These are phyloP conservation scores for Haliclona indistincta DNA, from an alignment of 37 sponge, comb jelly and placozoan genomes.

Conservation along the genomic window DNA sequence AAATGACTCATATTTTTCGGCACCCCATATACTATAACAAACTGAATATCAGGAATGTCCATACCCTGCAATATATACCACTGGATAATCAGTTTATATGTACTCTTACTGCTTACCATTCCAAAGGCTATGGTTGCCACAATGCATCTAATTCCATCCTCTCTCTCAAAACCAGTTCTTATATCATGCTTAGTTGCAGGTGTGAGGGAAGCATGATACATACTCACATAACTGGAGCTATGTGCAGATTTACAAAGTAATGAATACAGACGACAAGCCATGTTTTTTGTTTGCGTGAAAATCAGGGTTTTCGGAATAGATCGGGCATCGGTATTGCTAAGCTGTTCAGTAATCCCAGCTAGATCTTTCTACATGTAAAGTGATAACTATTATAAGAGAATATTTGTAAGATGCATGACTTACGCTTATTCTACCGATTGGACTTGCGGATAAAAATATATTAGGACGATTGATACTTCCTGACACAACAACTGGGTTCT, in stretches of 20 bases:
- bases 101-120: slow-evolving; percentile 4
- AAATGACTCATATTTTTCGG: neutral
- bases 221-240: neutral
- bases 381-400: neutral
- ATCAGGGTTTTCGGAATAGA: slow-evolving; percentile 1
- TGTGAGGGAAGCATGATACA: slow-evolving; percentile 10
- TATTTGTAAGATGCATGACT: neutral
- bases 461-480: slow-evolving; percentile 5
- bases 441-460: neutral
- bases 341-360: neutral
- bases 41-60: slow-evolving; percentile 12
- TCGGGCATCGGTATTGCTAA: neutral
- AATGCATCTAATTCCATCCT: neutral
- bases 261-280: neutral
- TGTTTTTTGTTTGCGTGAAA: slow-evolving; percentile 4
- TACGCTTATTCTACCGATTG: neutral
- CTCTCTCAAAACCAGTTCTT: neutral
- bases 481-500: slow-evolving; percentile 9
- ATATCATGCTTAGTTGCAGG: neutral
- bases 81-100: no score
- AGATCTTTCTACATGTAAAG: slow-evolving; percentile 14
- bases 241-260: neutral
- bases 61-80: slow-evolving; percentile 15
- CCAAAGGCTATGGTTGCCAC: slow-evolving; percentile 9
- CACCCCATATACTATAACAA: slow-evolving; percentile 14